Evolutionary conservation across 64 coral and sea anemone genomes (phyloP), one percentile per base, ranked within the genome.

Genomic region (Actinia equina): DNA sequence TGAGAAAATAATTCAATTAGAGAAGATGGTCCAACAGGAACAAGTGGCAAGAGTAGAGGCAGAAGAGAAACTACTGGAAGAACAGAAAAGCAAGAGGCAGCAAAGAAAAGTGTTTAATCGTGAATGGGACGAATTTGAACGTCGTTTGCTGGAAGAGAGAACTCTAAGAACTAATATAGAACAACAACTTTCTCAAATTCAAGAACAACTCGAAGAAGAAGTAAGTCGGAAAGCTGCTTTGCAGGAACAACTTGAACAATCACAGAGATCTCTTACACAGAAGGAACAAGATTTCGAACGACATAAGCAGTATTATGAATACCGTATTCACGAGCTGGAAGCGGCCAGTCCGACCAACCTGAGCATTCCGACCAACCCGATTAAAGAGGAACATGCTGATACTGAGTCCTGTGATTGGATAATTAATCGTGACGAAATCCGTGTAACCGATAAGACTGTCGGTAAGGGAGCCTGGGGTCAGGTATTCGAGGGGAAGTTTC

Each of bases 81-180:
- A 91, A 87, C 89, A 87, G 44, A 85, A 83, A 71, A 93, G 77
- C 42, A 84, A 82, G 23, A 83, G 17, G 17, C 86, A 93, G 43
- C 88, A 93, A 77, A 91, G 88, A 43, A 93, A 97, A 87, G 23
- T 67, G 78, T 97, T 97, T 77, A 77, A 83, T 63, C 51, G 74
- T 23, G 94, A 97, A 46, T 97, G 88, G 88, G 88, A 87, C 19
- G 94, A 97, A 16, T 97, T 97, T 84, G 94, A 97, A 64, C 89
- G 77, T 44, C 46, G 94, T 19, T 84, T 97, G 45, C 89, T 97
- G 20, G 94, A 97, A 91, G 94, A 97, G 78, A 78, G 94, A 69
- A 84, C 87, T 63, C 8, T 65, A 65, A 97, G 86, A 91, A 87
- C 91, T 43, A 84, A 82, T 11, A 27, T 93, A 74, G 88, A 97